These are phyloP conservation scores for Rotaria magnacalcarata DNA, from an alignment of 2,888 invertebrate genomes.

Conservation along the genomic window DNA sequence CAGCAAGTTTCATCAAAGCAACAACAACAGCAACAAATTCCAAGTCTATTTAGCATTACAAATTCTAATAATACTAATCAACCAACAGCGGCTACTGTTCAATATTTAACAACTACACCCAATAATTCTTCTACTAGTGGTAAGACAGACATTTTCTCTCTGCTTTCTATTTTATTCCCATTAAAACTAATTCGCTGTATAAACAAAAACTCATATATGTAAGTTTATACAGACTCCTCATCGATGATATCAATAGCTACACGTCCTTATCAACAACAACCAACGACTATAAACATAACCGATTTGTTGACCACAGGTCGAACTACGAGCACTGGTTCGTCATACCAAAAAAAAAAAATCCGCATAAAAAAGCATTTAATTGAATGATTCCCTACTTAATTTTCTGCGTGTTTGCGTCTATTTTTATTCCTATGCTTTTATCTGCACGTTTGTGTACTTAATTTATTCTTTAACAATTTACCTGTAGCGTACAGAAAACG, in stretches of 20 bases:
- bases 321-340: background rate
- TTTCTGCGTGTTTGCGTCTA: background rate
- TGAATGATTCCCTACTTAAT: background rate
- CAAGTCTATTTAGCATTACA: background rate
- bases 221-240: background rate
- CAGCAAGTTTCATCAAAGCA: slow-evolving; percentile 31
- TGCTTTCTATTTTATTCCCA: background rate
- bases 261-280: background rate
- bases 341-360: background rate
- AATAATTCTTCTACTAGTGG: background rate
- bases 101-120: slow-evolving; percentile 13
- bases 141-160: background rate
- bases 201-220: background rate
- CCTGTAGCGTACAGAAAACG: no score
- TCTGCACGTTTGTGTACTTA: background rate
- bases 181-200: background rate
- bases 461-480: background rate
- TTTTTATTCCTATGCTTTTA: background rate
- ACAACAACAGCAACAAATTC: slow-evolving; percentile 3
- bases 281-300: background rate
- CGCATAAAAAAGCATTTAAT: background rate
- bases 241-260: background rate
- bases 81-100: slow-evolving; percentile 3
- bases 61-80: background rate
- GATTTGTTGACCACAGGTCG: background rate